Evolutionary conservation across 2,113 vertebrate genomes (phyloP), one percentile per base, ranked within the genome.

Genomic region (Lagopus muta): DNA sequence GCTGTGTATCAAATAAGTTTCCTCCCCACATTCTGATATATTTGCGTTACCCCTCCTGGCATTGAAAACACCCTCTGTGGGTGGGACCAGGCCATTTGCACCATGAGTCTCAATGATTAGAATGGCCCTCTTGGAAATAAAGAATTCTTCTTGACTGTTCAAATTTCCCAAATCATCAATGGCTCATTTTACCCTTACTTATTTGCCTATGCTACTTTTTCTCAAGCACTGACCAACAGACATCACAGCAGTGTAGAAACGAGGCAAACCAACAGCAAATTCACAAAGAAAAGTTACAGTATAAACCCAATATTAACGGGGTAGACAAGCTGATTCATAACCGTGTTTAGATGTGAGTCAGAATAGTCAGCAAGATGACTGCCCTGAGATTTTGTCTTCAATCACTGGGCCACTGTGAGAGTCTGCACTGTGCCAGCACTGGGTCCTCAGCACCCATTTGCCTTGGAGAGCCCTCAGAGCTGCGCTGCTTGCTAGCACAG

Each of bases 361-460:
- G 57, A 67, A 52, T 1, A 74, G 57, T 27, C 8, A 20, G 42
- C 10, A 50, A 47, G 27, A 36, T 30, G 32, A 38, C 32, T 19
- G 22, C 32, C 43, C 3, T 1, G 9, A 30, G 36, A 42, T 32
- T 74, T 54, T 71, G 42, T 8, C 55, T 78, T 62, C 54, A 52
- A 34, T 6, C 47, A 6, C 0, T 27, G 25, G 21, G 38, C 57
- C 18, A 24, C 20, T 34, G 10, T 0, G 1, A 50, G 71, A 55
- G 13, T 47, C 20, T 19, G 14, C 5, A 21, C 5, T 88, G 60
- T 13, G 52, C 27, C 34, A 21, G 0, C 2, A 25, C 8, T 20
- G 50, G 30, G 28, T 28, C 43, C 86, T 64, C 36, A 54, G 65
- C 47, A 11, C 11, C 42, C 6, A 2, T 30, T 24, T 38, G 61